Conservation (phyloP, 2,888 invertebrate species). For the Herminia tarsipennalis region DNA sequence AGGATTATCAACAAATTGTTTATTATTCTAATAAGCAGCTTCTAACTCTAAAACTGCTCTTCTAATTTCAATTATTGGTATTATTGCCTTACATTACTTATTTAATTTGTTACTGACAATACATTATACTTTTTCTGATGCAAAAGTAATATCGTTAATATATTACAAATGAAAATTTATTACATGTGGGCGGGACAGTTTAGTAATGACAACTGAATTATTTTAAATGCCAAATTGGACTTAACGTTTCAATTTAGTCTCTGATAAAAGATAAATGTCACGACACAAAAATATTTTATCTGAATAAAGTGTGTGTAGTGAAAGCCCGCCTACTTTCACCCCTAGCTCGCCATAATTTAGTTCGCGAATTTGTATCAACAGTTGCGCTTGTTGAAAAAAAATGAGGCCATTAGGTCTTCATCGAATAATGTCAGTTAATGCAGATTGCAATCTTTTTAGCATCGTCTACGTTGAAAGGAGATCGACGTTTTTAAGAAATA, state of each 20-base stretch:
- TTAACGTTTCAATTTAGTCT: constrained; percentile 36
- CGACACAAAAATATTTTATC: constrained; percentile 48
- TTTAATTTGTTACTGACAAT: constrained; percentile 27
- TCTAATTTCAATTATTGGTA: constrained; percentile 17
- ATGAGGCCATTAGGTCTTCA: constrained; percentile 73
- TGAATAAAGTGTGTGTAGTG: constrained; percentile 61
- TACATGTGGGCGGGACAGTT: constrained; percentile 19
- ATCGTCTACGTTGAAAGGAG: constrained; percentile 41
- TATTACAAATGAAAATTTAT: constrained; percentile 30
- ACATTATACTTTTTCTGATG: constrained; percentile 27
- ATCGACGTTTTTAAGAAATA: constrained; percentile 40
- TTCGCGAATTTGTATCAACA: constrained; percentile 74
- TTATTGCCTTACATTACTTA: too few relatives aligned
- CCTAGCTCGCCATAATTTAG: constrained; percentile 61
- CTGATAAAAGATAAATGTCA: constrained; percentile 37
- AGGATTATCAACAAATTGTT: constrained; percentile 13
- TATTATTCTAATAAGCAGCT: neutral
- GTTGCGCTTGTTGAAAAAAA: constrained; percentile 67
- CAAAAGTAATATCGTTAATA: constrained; percentile 26
- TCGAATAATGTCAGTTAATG: constrained; percentile 57
- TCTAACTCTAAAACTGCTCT: neutral
- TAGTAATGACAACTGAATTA: constrained; percentile 38
- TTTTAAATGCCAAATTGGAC: constrained; percentile 32
- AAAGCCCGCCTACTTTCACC: constrained; percentile 76
- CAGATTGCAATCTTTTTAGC: constrained; percentile 50